Evolutionary conservation across 2,113 vertebrate genomes (phyloP).

Genomic region (Silurus glanis): DNA sequence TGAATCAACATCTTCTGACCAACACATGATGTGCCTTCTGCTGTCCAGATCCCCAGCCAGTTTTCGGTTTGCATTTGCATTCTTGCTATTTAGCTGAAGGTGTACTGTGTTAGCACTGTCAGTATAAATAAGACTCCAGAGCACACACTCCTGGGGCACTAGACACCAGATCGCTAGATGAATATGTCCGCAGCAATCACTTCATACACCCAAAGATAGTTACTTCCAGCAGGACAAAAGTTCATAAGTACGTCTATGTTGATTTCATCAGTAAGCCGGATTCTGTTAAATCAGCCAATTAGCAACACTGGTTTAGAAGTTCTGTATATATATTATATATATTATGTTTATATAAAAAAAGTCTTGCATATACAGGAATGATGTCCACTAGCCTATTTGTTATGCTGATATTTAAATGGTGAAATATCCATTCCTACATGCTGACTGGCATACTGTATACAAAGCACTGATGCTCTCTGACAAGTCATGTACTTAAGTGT

Average conservation of each 20-base stretch:
- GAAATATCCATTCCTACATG: not conserved
- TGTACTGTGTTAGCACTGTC: conserved; percentile 22
- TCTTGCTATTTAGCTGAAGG: conserved; percentile 27
- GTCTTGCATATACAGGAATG: not conserved
- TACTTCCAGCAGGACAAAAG: conserved; percentile 3
- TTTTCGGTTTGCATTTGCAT: not conserved
- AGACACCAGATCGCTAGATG: conserved; percentile 47
- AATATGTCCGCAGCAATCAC: conserved; percentile 57
- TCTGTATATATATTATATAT: not conserved
- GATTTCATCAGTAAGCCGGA: not conserved
- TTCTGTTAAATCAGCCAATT: not conserved
- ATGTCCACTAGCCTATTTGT: not conserved
- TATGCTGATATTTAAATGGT: not conserved
- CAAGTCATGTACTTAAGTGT: not conserved
- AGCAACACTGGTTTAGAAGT: not conserved
- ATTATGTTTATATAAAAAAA: not conserved
- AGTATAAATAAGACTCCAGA: conserved; percentile 27
- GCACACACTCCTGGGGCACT: conserved; percentile 17
- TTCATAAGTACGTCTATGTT: not conserved
- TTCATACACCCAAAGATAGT: conserved; percentile 3
- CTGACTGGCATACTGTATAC: not conserved
- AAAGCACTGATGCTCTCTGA: not conserved
- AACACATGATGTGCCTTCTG: not conserved
- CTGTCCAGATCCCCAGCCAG: not conserved
- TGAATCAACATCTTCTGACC: not conserved